Evolutionary conservation across 2,113 vertebrate species (phyloP).

Genomic region (Archocentrus centrarchus): DNA sequence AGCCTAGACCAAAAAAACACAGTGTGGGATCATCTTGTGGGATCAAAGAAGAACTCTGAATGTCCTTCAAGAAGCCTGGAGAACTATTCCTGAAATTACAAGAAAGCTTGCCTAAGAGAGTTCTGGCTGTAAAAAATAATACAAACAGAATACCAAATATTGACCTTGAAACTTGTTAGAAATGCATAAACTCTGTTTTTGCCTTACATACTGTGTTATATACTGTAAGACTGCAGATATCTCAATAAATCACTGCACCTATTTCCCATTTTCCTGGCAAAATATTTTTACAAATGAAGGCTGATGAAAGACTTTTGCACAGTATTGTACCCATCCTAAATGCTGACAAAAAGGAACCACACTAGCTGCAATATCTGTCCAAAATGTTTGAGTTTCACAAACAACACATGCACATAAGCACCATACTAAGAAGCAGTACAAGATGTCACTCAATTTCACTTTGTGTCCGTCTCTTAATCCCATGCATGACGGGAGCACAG

Average conservation of each 20-base stretch:
- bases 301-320: neutral
- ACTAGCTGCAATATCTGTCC: neutral
- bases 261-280: constrained; percentile 4
- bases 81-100: too few species aligned
- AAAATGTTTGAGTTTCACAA: neutral
- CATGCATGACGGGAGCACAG: neutral
- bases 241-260: neutral
- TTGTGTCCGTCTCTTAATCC: constrained; percentile 1
- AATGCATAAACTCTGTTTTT: neutral
- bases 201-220: neutral
- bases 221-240: neutral
- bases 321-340: neutral
- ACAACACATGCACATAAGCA: neutral
- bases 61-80: too few species aligned
- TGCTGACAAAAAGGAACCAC: neutral
- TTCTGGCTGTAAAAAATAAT: too few species aligned
- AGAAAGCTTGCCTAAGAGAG: too few species aligned
- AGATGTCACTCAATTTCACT: neutral
- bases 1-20: too few species aligned
- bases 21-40: too few species aligned
- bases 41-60: too few species aligned
- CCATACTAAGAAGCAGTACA: neutral
- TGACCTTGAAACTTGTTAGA: too few species aligned
- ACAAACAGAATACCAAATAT: too few species aligned
- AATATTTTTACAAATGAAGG: neutral